Conservation (phyloP, 1,140 invertebrate species). For the Drosophila pseudoobscura region DNA sequence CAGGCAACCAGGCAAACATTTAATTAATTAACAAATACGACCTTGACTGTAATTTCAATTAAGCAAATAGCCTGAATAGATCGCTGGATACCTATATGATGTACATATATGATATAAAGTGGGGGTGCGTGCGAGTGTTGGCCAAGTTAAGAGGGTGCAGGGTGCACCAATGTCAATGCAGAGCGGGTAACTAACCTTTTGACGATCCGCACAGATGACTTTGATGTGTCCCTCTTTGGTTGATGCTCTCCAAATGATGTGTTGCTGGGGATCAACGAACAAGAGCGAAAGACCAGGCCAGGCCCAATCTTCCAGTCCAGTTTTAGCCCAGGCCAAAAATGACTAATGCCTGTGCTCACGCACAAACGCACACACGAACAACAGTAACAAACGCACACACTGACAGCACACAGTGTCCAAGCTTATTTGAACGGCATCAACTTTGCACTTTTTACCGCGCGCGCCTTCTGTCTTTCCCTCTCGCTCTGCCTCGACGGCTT, state of each 20-base stretch:
- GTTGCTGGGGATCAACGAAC: conserved; percentile 36
- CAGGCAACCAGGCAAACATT: conserved; percentile 45
- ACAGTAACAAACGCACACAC: conserved; percentile 11
- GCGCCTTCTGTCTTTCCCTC: conserved; percentile 15
- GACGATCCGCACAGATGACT: conserved; percentile 16
- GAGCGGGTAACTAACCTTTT: conserved; percentile 41
- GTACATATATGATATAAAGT: background rate
- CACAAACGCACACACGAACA: conserved; percentile 39
- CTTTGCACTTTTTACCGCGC: conserved; percentile 26
- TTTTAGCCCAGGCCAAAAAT: conserved; percentile 56
- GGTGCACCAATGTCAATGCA: no score
- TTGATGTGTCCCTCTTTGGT: conserved; percentile 14
- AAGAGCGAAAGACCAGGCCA: conserved; percentile 32
- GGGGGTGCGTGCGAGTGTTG: conserved; percentile 10
- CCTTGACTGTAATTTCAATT: conserved; percentile 55
- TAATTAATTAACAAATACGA: conserved; percentile 51
- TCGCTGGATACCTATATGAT: conserved; percentile 7
- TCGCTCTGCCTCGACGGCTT: conserved; percentile 5
- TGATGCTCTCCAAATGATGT: conserved; percentile 54
- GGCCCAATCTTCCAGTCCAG: conserved; percentile 36
- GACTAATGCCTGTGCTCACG: conserved; percentile 60
- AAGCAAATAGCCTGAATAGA: conserved; percentile 45
- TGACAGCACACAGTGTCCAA: background rate
- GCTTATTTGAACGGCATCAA: conserved; percentile 48
- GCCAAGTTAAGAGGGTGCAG: conserved; percentile 17